Conservation (phyloP, 2,113 vertebrate species). For the Tupaia tana region DNA sequence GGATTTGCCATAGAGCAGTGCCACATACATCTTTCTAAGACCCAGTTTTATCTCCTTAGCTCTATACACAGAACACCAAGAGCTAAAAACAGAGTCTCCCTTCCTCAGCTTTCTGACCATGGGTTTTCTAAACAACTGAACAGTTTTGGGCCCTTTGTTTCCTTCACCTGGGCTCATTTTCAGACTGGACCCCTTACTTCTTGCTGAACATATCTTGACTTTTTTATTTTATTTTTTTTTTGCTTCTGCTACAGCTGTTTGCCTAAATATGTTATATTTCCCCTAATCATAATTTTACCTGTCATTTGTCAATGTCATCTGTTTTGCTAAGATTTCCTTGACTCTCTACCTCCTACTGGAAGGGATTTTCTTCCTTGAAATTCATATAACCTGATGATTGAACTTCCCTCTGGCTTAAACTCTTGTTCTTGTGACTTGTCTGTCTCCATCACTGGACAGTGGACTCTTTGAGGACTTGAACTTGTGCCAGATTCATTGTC, state of each 20-base stretch:
- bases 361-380: neutral
- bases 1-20: neutral
- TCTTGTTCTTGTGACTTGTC: neutral
- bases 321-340: conserved; percentile 24
- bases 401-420: neutral
- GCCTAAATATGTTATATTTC: neutral
- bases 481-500: neutral
- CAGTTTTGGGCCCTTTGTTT: neutral
- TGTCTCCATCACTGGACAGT: neutral
- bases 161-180: neutral
- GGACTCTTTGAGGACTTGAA: neutral
- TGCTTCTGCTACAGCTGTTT: neutral
- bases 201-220: neutral
- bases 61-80: neutral
- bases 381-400: neutral
- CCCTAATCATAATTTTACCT: neutral
- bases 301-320: neutral
- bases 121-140: neutral
- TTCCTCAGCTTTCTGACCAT: neutral
- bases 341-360: neutral
- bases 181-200: neutral
- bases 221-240: neutral
- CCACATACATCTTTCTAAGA: neutral
- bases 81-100: neutral
- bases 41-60: neutral